These are phyloP conservation scores for Dasyurus viverrinus DNA, from an alignment of 2,113 vertebrate species.

Conservation along the genomic window DNA sequence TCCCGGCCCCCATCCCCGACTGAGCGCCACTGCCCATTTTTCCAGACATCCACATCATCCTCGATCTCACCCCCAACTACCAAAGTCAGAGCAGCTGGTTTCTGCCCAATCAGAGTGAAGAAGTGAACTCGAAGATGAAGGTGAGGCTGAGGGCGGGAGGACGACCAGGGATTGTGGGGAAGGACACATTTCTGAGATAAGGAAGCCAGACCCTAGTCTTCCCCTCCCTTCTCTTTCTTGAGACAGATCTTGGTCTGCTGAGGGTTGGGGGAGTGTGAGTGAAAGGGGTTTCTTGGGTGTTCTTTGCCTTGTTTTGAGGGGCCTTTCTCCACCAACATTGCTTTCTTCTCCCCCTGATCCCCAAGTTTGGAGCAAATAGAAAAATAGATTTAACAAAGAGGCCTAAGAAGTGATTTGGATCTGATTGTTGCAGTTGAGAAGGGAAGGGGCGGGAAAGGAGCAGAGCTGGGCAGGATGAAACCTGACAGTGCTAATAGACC, in stretches of 20 bases:
- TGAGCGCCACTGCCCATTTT: not conserved
- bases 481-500: not conserved
- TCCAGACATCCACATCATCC: constrained; percentile 88
- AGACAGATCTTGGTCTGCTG: not conserved
- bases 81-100: constrained; percentile 82
- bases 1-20: not conserved
- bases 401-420: not conserved
- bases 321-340: not conserved
- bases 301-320: constrained; percentile 50
- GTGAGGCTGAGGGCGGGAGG: constrained; percentile 40
- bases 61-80: constrained; percentile 92
- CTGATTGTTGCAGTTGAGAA: not conserved
- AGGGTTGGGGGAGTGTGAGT: not conserved
- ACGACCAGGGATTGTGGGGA: not conserved
- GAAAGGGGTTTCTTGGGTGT: constrained; percentile 47
- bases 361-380: not conserved
- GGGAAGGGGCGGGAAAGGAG: too few species aligned
- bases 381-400: not conserved
- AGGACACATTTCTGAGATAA: not conserved
- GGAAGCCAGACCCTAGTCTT: not conserved
- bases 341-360: not conserved
- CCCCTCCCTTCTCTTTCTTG: not conserved
- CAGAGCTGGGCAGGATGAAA: not conserved
- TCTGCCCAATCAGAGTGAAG: not conserved
- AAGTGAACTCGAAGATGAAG: constrained; percentile 65